A percentile compares a stretch with the other conserved stretches of the same genome.
phyloP scores from a whole-genome alignment of 2,797 vertebrate species.

The Remorina albescens region DNA sequence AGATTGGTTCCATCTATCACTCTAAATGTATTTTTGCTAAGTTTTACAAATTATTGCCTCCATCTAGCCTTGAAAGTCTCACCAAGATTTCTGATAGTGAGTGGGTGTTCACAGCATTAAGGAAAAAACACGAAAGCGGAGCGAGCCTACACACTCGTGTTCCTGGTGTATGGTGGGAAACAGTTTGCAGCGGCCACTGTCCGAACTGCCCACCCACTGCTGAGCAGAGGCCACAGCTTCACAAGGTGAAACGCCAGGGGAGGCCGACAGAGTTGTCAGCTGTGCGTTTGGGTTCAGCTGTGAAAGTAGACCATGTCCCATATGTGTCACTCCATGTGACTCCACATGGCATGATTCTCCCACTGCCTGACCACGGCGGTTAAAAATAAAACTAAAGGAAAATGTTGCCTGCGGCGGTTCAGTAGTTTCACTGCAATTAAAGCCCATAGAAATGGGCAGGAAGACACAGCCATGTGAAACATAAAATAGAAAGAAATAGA shows the following conservation, averaged over 20 bases:
- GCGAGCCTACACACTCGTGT: slow-evolving; percentile 47
- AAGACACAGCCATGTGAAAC: background rate
- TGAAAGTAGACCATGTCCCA: slow-evolving; percentile 19
- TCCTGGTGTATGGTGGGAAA: slow-evolving; percentile 53
- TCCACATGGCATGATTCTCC: background rate
- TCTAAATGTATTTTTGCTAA: background rate
- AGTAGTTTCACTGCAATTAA: background rate
- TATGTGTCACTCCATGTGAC: slow-evolving; percentile 21
- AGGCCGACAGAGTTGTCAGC: slow-evolving; percentile 12
- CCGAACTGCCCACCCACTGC: slow-evolving; percentile 14
- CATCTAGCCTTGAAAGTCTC: slow-evolving; percentile 2
- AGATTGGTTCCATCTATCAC: too few species aligned
- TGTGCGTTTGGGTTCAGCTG: slow-evolving; percentile 20
- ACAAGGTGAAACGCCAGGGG: slow-evolving; percentile 8
- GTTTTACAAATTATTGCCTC: slow-evolving; percentile 1
- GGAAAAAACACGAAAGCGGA: slow-evolving; percentile 39
- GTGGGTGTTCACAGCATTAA: slow-evolving; percentile 55
- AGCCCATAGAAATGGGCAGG: background rate
- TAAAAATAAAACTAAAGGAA: slow-evolving; percentile 16
- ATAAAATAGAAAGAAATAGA: too few species aligned
- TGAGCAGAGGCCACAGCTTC: slow-evolving; percentile 6
- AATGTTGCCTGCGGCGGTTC: slow-evolving; percentile 6
- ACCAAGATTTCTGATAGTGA: slow-evolving; percentile 32
- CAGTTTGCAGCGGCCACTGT: slow-evolving; percentile 11
- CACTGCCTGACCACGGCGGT: background rate